Percentiles rank a stretch among this genome's conserved stretches.
phyloP scores from a whole-genome alignment of 2,113 vertebrate species.

The Dasypus novemcinctus region DNA sequence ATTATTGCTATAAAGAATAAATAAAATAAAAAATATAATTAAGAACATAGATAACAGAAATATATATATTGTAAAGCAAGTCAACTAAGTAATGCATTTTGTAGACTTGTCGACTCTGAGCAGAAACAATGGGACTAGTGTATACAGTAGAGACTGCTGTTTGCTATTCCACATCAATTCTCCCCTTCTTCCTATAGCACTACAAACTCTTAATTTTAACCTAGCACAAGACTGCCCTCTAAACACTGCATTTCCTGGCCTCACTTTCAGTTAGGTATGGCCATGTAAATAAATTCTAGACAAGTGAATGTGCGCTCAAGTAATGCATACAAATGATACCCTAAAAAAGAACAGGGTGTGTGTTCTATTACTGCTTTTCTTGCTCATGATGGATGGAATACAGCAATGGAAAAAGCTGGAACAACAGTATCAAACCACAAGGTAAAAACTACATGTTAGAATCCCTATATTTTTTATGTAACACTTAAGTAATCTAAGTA shows the following conservation, averaged over 20 bases:
- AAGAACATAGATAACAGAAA: neutral
- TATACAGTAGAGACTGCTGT: neutral
- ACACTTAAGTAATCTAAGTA: too few species aligned
- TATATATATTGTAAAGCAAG: neutral
- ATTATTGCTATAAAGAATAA: neutral
- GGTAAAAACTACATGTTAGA: neutral
- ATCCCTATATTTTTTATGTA: too few species aligned
- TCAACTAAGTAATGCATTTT: neutral
- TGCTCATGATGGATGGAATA: neutral
- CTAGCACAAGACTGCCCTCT: neutral
- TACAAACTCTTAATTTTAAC: neutral
- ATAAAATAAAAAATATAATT: neutral
- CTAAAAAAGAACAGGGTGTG: neutral
- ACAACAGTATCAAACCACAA: neutral
- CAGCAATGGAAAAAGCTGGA: neutral
- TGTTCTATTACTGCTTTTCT: neutral
- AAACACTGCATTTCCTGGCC: neutral
- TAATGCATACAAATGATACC: neutral
- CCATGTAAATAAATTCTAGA: neutral
- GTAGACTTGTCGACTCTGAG: neutral
- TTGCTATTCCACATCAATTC: neutral
- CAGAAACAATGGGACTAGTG: neutral
- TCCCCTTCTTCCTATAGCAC: neutral
- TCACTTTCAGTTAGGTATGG: neutral
- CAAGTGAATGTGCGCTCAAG: neutral